These are phyloP conservation scores for Sisor rabdophorus DNA, from an alignment of 2,113 vertebrate genomes.

Conservation along the genomic window DNA sequence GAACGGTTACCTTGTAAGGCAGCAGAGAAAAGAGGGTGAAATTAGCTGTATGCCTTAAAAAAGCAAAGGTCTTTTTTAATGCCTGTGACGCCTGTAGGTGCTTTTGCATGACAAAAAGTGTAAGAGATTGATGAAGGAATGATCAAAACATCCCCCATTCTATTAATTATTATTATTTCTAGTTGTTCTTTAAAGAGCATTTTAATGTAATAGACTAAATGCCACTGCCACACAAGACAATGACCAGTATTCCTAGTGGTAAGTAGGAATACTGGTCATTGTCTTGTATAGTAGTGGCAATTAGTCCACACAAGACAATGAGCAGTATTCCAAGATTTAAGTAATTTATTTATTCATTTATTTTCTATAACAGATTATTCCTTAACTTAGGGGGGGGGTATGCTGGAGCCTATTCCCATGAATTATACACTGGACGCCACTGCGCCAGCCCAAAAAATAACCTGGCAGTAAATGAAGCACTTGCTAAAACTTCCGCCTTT, in stretches of 20 bases:
- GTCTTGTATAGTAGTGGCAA: no score
- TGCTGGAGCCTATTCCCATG: no score
- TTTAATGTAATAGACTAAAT: neutral
- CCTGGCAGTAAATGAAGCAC: neutral
- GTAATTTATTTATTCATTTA: neutral
- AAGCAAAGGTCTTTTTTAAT: constrained; percentile 14
- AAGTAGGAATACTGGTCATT: no score
- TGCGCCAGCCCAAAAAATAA: no score
- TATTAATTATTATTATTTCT: neutral
- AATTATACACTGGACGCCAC: no score
- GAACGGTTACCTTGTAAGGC: constrained; percentile 61
- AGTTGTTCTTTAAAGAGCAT: neutral
- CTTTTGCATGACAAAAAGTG: neutral
- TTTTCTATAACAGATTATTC: no score
- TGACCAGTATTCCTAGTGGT: neutral
- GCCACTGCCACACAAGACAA: neutral
- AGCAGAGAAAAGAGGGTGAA: constrained; percentile 31
- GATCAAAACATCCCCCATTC: neutral
- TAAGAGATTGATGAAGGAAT: neutral
- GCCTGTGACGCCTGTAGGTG: neutral
- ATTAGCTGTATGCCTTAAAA: constrained; percentile 1
- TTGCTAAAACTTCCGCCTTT: no score
- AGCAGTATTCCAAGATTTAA: neutral
- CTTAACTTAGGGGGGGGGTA: no score
- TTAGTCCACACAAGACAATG: neutral